Conservation (phyloP, 2,888 invertebrate species). For the Pollenia angustigena region DNA sequence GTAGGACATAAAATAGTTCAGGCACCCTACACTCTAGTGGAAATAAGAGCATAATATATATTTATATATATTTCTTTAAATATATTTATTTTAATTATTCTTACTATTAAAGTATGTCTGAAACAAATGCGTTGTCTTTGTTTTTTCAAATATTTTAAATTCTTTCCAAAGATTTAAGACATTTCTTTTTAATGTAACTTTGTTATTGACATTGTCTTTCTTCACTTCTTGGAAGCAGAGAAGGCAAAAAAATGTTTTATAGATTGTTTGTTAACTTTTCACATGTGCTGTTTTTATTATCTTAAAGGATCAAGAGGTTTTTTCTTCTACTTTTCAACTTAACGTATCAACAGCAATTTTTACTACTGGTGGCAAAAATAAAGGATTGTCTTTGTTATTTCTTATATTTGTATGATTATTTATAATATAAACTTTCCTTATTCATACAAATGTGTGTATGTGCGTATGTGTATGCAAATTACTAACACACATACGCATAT, state of each 20-base stretch:
- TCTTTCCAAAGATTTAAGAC: neutral
- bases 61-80: no score
- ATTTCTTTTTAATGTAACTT: neutral
- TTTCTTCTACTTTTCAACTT: neutral
- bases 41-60: no score
- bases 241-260: neutral
- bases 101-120: no score
- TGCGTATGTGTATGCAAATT: neutral
- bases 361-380: slow-evolving; percentile 14
- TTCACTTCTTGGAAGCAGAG: neutral
- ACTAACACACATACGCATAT: neutral
- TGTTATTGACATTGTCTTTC: slow-evolving; percentile 3
- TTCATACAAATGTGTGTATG: neutral
- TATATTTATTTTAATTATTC: no score
- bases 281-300: slow-evolving; percentile 32
- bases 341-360: slow-evolving; percentile 27
- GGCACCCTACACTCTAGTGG: no score
- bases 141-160: neutral
- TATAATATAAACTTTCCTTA: slow-evolving; percentile 23
- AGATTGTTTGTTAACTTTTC: slow-evolving; percentile 16
- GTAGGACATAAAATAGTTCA: no score
- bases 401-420: slow-evolving; percentile 65
- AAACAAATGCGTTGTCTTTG: no score
- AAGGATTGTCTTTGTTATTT: slow-evolving; percentile 23
- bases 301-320: slow-evolving; percentile 37